Conservation (phyloP, 1,140 invertebrate genomes). For the Drosophila tani region DNA sequence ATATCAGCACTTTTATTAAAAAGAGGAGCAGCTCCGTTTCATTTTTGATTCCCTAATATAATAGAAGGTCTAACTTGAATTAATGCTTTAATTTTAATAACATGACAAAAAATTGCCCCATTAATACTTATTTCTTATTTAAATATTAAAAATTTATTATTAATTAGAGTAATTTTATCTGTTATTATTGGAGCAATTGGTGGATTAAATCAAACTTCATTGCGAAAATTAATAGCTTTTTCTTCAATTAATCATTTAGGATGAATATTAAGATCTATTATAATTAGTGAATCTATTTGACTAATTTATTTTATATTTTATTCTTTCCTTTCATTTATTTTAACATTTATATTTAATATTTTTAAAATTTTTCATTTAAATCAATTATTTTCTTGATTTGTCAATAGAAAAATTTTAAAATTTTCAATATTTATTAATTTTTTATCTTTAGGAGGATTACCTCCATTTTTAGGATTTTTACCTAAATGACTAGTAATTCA, state of each 20-base stretch:
- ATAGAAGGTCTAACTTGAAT: slow-evolving; percentile 85
- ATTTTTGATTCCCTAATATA: slow-evolving; percentile 86
- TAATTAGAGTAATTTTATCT: slow-evolving; percentile 84
- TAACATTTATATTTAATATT: slow-evolving; percentile 84
- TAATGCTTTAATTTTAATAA: slow-evolving; percentile 85
- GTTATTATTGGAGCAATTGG: slow-evolving; percentile 80
- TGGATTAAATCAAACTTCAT: slow-evolving; percentile 85
- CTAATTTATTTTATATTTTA: slow-evolving; percentile 85
- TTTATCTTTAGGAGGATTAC: slow-evolving; percentile 86
- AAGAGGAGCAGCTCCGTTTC: slow-evolving; percentile 85
- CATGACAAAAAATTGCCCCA: slow-evolving; percentile 86
- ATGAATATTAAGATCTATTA: slow-evolving; percentile 85
- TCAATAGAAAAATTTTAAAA: slow-evolving; percentile 83
- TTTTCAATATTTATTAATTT: slow-evolving; percentile 85
- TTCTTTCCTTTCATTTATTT: slow-evolving; percentile 79
- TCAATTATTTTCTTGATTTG: slow-evolving; percentile 84
- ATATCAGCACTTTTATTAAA: slow-evolving; percentile 83
- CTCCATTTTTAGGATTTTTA: slow-evolving; percentile 86
- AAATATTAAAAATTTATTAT: slow-evolving; percentile 63
- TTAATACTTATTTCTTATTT: slow-evolving; percentile 84
- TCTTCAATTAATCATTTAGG: slow-evolving; percentile 87
- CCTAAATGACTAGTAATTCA: slow-evolving; percentile 86
- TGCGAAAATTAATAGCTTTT: slow-evolving; percentile 86
- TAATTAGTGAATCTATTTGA: slow-evolving; percentile 84
- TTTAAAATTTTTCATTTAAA: slow-evolving; percentile 85